Conservation (phyloP, 2,113 vertebrate genomes). For the Rhinogobius similis region DNA sequence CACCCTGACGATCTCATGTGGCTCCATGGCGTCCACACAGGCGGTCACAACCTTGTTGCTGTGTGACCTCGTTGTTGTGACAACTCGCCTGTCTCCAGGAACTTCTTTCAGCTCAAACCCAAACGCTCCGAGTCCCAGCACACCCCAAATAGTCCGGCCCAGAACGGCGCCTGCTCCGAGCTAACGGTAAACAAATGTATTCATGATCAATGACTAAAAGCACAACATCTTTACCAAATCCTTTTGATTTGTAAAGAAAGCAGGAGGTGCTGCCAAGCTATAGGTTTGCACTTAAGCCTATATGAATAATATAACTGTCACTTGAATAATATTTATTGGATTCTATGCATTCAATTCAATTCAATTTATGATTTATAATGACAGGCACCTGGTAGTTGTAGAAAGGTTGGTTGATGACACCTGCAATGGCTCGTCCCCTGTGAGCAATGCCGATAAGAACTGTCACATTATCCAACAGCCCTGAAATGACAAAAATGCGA, state of each 20-base stretch:
- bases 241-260: no score
- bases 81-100: constrained; percentile 83
- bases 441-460: constrained; percentile 96
- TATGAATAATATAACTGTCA: no score
- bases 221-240: no score
- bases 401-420: constrained; percentile 97
- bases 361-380: neutral
- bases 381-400: constrained; percentile 95
- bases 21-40: constrained; percentile 89
- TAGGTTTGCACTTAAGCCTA: no score
- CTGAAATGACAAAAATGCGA: constrained; percentile 65
- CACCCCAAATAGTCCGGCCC: constrained; percentile 94
- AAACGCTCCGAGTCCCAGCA: constrained; percentile 89
- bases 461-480: constrained; percentile 95
- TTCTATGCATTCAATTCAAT: no score
- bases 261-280: no score
- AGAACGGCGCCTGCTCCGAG: constrained; percentile 79
- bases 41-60: constrained; percentile 90
- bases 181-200: constrained; percentile 62
- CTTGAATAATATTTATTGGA: no score
- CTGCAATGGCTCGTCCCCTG: constrained; percentile 91
- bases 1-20: constrained; percentile 86
- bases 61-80: constrained; percentile 94
- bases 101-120: constrained; percentile 91
- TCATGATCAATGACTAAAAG: neutral